A percentile compares a stretch with the other conserved stretches of the same genome.
These are phyloP conservation scores for Apocrypta bakeri DNA, from an alignment of 1,140 invertebrate genomes.

Conservation along the genomic window DNA sequence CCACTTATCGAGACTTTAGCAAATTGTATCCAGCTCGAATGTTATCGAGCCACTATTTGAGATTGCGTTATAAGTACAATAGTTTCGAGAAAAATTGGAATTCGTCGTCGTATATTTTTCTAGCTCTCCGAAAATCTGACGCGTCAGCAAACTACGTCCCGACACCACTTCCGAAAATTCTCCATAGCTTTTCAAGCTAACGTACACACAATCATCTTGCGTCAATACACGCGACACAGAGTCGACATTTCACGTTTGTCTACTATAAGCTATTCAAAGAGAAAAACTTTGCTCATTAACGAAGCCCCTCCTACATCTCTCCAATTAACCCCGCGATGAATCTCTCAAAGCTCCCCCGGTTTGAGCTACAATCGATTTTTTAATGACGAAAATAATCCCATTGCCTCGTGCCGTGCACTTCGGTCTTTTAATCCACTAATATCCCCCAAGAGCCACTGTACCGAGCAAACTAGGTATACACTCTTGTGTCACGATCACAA, in stretches of 20 bases:
- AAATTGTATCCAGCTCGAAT: neutral
- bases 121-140: no score
- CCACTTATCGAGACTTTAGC: neutral
- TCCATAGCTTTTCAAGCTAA: no score
- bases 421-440: conserved; percentile 1
- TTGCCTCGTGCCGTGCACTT: neutral
- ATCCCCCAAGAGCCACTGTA: neutral
- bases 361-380: neutral
- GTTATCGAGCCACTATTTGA: no score
- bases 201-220: no score
- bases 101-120: no score
- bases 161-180: no score
- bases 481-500: neutral
- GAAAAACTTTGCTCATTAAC: neutral
- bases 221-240: no score
- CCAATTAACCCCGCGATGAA: neutral
- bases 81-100: no score
- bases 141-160: no score
- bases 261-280: neutral
- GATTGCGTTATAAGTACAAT: no score
- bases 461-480: no score
- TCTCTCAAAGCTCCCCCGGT: neutral
- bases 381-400: neutral
- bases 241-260: neutral
- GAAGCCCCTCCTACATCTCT: no score